phyloP scores from a whole-genome alignment of 2,888 invertebrate species.

The Cryptus viduatorius region DNA sequence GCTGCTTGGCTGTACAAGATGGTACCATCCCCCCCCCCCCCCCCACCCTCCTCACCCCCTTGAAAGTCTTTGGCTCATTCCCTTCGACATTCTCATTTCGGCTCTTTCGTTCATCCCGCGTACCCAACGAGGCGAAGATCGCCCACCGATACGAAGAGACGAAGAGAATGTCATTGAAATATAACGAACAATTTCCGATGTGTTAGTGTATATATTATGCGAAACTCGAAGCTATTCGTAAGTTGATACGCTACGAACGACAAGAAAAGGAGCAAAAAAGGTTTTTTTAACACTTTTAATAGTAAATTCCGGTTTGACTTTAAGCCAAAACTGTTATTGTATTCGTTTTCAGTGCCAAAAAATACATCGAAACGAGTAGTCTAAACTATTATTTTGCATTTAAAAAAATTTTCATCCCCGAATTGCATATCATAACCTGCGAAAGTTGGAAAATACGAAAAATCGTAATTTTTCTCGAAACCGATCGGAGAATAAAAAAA shows the following conservation, averaged over 20 bases:
- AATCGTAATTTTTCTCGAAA: too few relatives aligned
- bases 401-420: too few relatives aligned
- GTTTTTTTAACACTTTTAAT: neutral
- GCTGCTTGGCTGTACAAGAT: neutral
- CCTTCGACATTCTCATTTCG: neutral
- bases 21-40: constrained; percentile 39
- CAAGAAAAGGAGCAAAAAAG: neutral
- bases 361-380: neutral
- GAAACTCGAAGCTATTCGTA: neutral
- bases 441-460: too few relatives aligned
- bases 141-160: constrained; percentile 14
- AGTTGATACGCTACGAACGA: neutral
- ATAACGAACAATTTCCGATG: constrained; percentile 13
- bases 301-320: neutral
- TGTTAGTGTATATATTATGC: neutral
- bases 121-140: neutral
- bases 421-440: too few relatives aligned
- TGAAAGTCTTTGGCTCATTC: constrained; percentile 25
- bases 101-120: neutral
- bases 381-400: neutral
- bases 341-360: neutral
- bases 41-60: too few relatives aligned
- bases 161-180: constrained; percentile 29
- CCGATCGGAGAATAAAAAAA: too few relatives aligned
- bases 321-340: neutral